Conservation (phyloP, 2,888 invertebrate genomes). For the Latrodectus elegans region DNA sequence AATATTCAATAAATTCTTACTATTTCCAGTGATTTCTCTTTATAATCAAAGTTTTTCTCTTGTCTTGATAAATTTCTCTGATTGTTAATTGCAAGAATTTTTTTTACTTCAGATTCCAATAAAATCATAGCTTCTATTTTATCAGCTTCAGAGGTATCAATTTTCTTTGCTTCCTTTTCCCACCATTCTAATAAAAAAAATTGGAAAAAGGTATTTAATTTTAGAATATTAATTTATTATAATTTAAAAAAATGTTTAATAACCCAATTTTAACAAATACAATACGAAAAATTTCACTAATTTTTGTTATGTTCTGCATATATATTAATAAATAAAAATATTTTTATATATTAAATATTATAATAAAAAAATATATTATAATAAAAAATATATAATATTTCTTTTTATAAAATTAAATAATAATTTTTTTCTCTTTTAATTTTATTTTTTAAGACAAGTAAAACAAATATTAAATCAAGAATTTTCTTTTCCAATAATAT, state of each 20-base stretch:
- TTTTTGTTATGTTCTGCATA: not conserved
- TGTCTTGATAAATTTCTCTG: constrained; percentile 74
- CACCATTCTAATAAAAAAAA: constrained; percentile 45
- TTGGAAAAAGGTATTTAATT: not conserved
- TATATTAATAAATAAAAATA: not conserved
- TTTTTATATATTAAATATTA: not conserved
- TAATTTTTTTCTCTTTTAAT: too few species aligned
- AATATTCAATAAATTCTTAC: constrained; percentile 14
- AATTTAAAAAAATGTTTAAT: not conserved
- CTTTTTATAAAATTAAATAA: too few species aligned
- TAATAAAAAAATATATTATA: not conserved
- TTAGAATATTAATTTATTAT: not conserved
- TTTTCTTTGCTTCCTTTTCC: constrained; percentile 74
- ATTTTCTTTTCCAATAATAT: too few species aligned
- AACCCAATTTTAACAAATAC: too few species aligned
- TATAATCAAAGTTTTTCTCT: not conserved
- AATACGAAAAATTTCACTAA: not conserved
- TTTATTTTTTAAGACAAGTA: too few species aligned
- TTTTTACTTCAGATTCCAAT: constrained; percentile 75
- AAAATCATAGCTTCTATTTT: constrained; percentile 76
- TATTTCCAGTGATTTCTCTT: constrained; percentile 15
- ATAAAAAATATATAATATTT: not conserved
- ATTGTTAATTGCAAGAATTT: constrained; percentile 75
- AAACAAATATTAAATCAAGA: too few species aligned
- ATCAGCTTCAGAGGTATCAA: constrained; percentile 75